Conservation (phyloP, 1,140 invertebrate genomes). For the Varroa destructor region DNA sequence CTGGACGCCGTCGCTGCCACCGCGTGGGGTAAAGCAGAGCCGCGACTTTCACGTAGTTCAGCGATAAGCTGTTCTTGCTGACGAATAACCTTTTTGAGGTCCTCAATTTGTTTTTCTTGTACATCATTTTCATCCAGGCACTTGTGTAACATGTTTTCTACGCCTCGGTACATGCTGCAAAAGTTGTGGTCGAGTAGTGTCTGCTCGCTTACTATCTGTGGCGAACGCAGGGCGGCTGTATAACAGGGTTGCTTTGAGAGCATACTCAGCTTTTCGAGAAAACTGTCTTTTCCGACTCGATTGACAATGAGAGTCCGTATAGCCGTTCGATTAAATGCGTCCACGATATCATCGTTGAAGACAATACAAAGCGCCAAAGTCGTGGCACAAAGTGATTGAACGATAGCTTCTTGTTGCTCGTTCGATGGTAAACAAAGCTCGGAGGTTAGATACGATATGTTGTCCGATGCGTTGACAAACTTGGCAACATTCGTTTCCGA, state of each 20-base stretch:
- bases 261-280: conserved; percentile 68
- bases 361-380: conserved; percentile 80
- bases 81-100: conserved; percentile 9
- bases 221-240: conserved; percentile 76
- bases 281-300: conserved; percentile 77
- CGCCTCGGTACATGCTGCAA: conserved; percentile 53
- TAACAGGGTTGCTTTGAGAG: conserved; percentile 80
- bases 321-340: conserved; percentile 53
- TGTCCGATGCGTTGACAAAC: conserved; percentile 68
- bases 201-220: conserved; percentile 63
- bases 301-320: conserved; percentile 56
- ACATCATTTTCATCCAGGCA: conserved; percentile 23
- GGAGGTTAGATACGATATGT: conserved; percentile 55
- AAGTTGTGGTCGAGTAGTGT: conserved; percentile 88
- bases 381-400: conserved; percentile 84
- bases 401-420: conserved; percentile 71
- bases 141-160: conserved; percentile 16
- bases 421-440: conserved; percentile 54
- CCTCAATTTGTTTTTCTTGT: conserved; percentile 7
- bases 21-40: background rate
- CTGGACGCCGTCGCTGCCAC: background rate
- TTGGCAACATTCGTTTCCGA: conserved; percentile 67
- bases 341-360: conserved; percentile 75
- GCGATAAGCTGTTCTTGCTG: conserved; percentile 12
- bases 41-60: background rate